Evolutionary conservation across 2,888 invertebrate genomes (phyloP).

Genomic region (Leucophenga montana): DNA sequence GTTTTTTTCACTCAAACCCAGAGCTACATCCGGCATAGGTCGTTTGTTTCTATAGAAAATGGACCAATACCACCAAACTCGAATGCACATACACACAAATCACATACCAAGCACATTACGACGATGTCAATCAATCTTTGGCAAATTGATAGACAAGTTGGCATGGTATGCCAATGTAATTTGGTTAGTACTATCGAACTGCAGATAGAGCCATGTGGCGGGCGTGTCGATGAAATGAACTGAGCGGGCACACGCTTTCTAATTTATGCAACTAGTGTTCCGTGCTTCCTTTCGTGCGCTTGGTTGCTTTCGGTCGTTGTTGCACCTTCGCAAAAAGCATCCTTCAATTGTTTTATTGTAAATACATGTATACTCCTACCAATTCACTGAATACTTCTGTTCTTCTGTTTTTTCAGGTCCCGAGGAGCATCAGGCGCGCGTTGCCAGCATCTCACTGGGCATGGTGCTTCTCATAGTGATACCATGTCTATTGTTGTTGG

Average conservation of each 20-base stretch:
- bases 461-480: slow-evolving; percentile 84
- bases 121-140: slow-evolving; percentile 65
- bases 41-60: slow-evolving; percentile 18
- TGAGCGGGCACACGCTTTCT: too few species aligned
- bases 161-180: slow-evolving; percentile 39
- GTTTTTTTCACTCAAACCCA: slow-evolving; percentile 34
- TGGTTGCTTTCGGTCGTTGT: slow-evolving; percentile 26
- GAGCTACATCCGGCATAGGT: slow-evolving; percentile 4
- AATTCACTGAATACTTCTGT: not conserved
- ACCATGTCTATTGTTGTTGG: slow-evolving; percentile 81
- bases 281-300: slow-evolving; percentile 18
- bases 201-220: too few species aligned
- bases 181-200: not conserved
- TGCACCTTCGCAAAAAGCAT: slow-evolving; percentile 44
- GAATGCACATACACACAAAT: not conserved
- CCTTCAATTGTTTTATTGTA: slow-evolving; percentile 43
- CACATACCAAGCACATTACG: slow-evolving; percentile 52
- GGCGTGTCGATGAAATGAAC: too few species aligned
- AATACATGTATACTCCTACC: not conserved
- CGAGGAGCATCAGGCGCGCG: slow-evolving; percentile 85
- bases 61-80: slow-evolving; percentile 26
- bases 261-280: too few species aligned
- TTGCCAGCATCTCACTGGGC: slow-evolving; percentile 84
- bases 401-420: slow-evolving; percentile 76
- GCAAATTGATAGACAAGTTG: slow-evolving; percentile 67